Evolutionary conservation across 2,797 vertebrate species (phyloP).

Genomic region (Cirrhinus mrigala): DNA sequence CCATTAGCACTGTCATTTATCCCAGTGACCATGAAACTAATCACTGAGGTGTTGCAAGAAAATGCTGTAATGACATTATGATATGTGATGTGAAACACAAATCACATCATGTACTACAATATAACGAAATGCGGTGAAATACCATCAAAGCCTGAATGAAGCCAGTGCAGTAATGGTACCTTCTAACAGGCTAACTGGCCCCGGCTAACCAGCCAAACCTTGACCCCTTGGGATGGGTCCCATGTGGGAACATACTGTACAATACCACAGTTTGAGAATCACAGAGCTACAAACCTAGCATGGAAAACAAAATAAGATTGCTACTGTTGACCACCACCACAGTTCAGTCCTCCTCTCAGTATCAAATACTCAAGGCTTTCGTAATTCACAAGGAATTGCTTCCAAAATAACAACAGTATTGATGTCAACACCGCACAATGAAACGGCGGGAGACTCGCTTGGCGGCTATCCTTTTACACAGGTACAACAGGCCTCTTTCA

Average conservation of each 20-base stretch:
- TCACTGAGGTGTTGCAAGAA: neutral
- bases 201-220: neutral
- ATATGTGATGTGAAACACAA: neutral
- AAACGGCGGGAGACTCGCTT: constrained; percentile 37
- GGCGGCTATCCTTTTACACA: constrained; percentile 54
- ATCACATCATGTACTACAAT: neutral
- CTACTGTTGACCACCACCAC: constrained; percentile 32
- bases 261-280: neutral
- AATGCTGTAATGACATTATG: neutral
- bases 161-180: neutral
- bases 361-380: constrained; percentile 20
- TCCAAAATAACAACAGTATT: constrained; percentile 59
- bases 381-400: constrained; percentile 37
- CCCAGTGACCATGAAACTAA: neutral
- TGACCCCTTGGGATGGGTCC: neutral
- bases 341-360: constrained; percentile 24
- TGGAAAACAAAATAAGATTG: constrained; percentile 24
- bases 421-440: constrained; percentile 47
- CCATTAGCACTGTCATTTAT: neutral
- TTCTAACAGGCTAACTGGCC: neutral
- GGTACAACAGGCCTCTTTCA: constrained; percentile 55
- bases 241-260: neutral
- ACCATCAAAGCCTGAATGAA: neutral
- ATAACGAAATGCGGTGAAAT: neutral
- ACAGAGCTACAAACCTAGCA: neutral